A percentile compares a stretch with the other conserved stretches of the same genome.
These are phyloP conservation scores for Macrophya alboannulata DNA, from an alignment of 2,888 invertebrate species.

Conservation along the genomic window DNA sequence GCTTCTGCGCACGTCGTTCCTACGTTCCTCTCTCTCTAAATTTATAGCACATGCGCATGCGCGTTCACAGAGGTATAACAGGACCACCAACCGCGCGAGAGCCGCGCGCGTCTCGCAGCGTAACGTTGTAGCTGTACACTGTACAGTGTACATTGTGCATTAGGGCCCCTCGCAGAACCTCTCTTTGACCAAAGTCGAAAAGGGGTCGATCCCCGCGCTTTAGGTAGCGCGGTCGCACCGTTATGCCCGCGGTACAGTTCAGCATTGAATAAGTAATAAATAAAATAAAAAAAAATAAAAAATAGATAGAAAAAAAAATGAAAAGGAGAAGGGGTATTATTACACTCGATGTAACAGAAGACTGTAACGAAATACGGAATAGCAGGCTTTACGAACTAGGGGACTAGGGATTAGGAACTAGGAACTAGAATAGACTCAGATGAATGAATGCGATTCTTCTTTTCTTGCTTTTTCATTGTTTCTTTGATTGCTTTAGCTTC, in stretches of 20 bases:
- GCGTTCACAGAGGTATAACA: constrained; percentile 61
- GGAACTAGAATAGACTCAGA: neutral
- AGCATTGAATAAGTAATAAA: neutral
- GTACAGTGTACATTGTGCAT: neutral
- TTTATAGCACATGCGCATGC: constrained; percentile 70
- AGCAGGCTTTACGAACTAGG: neutral
- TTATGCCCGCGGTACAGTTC: neutral
- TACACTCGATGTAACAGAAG: neutral
- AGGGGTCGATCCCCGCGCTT: constrained; percentile 24
- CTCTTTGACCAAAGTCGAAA: constrained; percentile 25
- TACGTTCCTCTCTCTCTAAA: neutral
- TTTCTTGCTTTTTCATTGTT: no score
- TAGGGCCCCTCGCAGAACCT: neutral
- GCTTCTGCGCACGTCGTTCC: constrained; percentile 10
- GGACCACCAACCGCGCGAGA: constrained; percentile 36
- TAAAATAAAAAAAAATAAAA: no score
- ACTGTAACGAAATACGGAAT: neutral
- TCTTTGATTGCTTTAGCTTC: no score
- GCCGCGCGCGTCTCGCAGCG: neutral
- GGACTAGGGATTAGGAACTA: neutral
- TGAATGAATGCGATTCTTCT: neutral
- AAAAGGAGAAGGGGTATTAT: neutral
- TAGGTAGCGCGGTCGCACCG: neutral
- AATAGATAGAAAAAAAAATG: neutral
- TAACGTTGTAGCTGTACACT: neutral